A percentile compares a stretch with the other conserved stretches of the same genome.
These are phyloP conservation scores for Hippasteria phrygiana DNA, from an alignment of 53 echinoderm and acorn worm genomes.

Conservation along the genomic window DNA sequence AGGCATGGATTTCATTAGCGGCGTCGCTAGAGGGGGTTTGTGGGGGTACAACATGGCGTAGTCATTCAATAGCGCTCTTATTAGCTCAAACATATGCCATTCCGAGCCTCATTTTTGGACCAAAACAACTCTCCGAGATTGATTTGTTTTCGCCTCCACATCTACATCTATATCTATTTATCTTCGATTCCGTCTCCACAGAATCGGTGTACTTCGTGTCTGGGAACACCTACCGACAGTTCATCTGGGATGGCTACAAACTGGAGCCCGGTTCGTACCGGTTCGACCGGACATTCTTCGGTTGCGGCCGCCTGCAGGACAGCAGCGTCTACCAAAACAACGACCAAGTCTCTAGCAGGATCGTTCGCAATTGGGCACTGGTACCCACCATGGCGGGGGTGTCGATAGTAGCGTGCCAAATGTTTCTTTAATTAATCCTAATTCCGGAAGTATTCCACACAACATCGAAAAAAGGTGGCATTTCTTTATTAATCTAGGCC, in stretches of 20 bases:
- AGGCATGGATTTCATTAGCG: no score
- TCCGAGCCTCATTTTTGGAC: no score
- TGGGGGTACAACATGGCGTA: no score
- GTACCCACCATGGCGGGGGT: slow-evolving; percentile 22
- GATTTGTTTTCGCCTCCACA: no score
- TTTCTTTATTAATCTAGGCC: no score
- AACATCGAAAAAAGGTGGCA: no score
- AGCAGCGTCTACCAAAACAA: neutral
- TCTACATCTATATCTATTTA: neutral
- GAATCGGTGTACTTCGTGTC: slow-evolving; percentile 36
- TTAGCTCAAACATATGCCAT: no score
- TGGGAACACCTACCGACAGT: slow-evolving; percentile 41
- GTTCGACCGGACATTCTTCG: slow-evolving; percentile 49
- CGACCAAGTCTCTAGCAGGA: slow-evolving; percentile 2
- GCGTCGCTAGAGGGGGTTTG: no score
- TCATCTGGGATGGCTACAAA: neutral
- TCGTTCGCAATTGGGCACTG: slow-evolving; percentile 17
- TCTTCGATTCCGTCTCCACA: neutral
- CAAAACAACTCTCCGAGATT: no score
- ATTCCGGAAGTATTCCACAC: neutral
- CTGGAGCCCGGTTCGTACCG: neutral
- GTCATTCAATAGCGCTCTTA: no score
- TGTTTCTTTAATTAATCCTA: neutral
- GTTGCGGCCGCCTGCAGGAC: slow-evolving; percentile 16
- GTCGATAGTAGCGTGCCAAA: neutral